Conservation (phyloP, 1,140 invertebrate genomes). For the Drosophila sucinea region DNA sequence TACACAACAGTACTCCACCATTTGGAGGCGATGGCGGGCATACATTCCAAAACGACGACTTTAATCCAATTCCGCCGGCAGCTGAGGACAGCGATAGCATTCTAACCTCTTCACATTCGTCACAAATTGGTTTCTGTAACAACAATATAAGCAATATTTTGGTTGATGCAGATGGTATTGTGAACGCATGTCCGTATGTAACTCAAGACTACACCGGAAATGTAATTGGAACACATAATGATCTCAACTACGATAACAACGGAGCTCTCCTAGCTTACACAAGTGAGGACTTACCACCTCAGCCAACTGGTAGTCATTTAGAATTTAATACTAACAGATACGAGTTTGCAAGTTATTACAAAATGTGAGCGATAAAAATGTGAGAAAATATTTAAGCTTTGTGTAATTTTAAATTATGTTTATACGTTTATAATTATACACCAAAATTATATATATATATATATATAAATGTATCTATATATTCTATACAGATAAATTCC, state of each 20-base stretch:
- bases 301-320: conserved; percentile 80
- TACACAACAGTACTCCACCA: conserved; percentile 63
- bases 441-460: conserved; percentile 75
- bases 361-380: conserved; percentile 66
- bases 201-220: conserved; percentile 62
- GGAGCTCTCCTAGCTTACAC: conserved; percentile 76
- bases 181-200: conserved; percentile 49
- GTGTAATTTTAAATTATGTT: conserved; percentile 77
- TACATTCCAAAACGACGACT: conserved; percentile 73
- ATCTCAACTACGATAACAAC: conserved; percentile 79
- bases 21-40: conserved; percentile 57
- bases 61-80: conserved; percentile 62
- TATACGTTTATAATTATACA: conserved; percentile 80
- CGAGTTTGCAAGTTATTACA: conserved; percentile 78
- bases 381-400: conserved; percentile 77
- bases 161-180: conserved; percentile 59
- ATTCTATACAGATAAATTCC: conserved; percentile 62
- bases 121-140: conserved; percentile 61
- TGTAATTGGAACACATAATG: conserved; percentile 67
- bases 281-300: conserved; percentile 75
- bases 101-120: conserved; percentile 70
- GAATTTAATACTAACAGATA: conserved; percentile 80
- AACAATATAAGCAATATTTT: conserved; percentile 48
- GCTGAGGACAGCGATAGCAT: conserved; percentile 75
- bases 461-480: conserved; percentile 47